phyloP scores from a whole-genome alignment of 2,113 vertebrate genomes.

The Apodemus speciosus region DNA sequence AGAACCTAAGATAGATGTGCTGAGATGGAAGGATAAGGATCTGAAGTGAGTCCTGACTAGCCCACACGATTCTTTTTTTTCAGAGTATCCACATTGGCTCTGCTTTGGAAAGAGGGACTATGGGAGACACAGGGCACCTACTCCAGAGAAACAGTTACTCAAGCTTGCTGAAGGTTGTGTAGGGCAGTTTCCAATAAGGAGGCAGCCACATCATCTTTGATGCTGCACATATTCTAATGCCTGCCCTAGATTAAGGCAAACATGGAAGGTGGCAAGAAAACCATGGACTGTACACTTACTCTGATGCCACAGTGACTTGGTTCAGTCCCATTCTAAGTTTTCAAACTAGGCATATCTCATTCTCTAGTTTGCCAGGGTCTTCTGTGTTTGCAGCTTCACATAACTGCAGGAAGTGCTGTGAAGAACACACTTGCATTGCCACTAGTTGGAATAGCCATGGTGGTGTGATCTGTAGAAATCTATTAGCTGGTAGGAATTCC shows the following conservation, averaged over 20 bases:
- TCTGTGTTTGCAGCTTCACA: neutral
- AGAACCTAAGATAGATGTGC: neutral
- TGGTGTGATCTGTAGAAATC: neutral
- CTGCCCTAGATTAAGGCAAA: neutral
- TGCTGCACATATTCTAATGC: neutral
- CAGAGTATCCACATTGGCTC: accelerated
- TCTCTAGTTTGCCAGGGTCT: neutral
- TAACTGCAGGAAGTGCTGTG: neutral
- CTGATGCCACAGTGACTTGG: neutral
- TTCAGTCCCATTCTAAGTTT: neutral
- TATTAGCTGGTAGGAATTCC: neutral
- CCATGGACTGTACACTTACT: no score
- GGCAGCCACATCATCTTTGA: neutral
- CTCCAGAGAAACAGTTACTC: neutral
- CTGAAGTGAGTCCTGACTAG: neutral
- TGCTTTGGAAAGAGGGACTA: neutral
- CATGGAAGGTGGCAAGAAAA: neutral
- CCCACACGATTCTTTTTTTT: neutral
- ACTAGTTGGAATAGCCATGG: accelerated
- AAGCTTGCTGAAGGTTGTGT: neutral
- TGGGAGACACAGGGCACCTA: accelerated
- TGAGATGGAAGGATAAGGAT: neutral
- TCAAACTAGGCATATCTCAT: neutral
- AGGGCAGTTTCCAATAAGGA: neutral
- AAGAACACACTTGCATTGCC: neutral